phyloP scores from a whole-genome alignment of 2,797 vertebrate species.

The Petrocephalus schoutedeni region DNA sequence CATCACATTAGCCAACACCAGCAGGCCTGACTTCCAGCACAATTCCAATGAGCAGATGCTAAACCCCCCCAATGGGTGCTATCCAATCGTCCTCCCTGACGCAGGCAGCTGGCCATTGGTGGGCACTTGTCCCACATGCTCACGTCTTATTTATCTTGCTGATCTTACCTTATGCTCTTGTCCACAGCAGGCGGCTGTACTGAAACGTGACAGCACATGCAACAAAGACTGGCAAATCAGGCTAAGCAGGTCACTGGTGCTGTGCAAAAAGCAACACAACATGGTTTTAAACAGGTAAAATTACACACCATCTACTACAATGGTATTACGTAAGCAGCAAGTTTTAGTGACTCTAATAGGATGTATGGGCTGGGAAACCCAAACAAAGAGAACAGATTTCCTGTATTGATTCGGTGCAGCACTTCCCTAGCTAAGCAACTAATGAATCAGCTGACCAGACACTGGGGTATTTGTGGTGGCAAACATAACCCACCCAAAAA shows the following conservation, averaged over 20 bases:
- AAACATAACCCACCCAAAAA: neutral
- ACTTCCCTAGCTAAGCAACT: neutral
- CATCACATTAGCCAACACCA: neutral
- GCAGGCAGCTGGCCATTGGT: neutral
- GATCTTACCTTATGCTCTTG: neutral
- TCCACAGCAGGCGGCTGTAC: neutral
- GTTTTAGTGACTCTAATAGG: neutral
- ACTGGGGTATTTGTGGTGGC: neutral
- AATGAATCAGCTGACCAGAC: neutral
- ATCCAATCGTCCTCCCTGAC: neutral
- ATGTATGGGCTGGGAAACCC: neutral
- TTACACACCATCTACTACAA: neutral
- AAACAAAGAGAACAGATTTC: neutral
- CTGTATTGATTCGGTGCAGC: neutral
- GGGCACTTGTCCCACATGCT: neutral
- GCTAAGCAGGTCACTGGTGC: neutral
- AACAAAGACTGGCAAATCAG: neutral
- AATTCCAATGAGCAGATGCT: conserved; percentile 2
- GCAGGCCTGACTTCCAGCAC: neutral
- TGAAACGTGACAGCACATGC: neutral
- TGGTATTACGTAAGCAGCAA: neutral
- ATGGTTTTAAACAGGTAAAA: neutral
- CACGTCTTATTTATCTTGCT: conserved; percentile 13
- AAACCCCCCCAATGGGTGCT: neutral
- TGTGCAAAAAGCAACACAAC: neutral